Evolutionary conservation across 2,113 vertebrate species (phyloP).

Genomic region (Xyliphius kryptos): DNA sequence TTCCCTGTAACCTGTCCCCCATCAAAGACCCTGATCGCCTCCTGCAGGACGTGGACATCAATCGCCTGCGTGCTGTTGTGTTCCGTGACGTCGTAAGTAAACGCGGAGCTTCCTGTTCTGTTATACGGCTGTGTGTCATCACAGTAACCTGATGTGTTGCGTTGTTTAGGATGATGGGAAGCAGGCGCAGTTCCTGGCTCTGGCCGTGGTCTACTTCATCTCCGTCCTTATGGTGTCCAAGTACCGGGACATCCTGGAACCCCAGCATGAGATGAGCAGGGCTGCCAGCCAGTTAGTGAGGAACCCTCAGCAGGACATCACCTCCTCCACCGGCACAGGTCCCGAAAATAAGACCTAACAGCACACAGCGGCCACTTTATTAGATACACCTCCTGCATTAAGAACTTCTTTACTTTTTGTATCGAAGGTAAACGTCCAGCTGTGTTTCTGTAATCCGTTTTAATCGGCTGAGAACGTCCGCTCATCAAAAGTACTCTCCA

Average conservation of each 20-base stretch:
- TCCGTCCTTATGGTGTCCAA: conserved; percentile 99
- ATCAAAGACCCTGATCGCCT: conserved; percentile 91
- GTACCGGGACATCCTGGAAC: conserved; percentile 95
- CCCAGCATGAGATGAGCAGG: conserved; percentile 86
- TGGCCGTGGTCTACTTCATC: conserved; percentile 98
- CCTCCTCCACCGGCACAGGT: conserved; percentile 98
- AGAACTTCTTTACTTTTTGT: too few relatives aligned
- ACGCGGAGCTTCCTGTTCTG: background rate
- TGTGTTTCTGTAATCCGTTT: too few relatives aligned
- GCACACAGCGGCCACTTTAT: too few relatives aligned
- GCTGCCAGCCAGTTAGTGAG: conserved; percentile 84
- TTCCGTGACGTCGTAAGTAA: conserved; percentile 91
- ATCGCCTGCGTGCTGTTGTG: conserved; percentile 89
- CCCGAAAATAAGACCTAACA: background rate
- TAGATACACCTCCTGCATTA: too few relatives aligned
- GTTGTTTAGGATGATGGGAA: conserved; percentile 89
- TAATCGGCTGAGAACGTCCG: too few relatives aligned
- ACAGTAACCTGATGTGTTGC: background rate
- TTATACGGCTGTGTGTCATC: background rate
- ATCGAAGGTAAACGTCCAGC: too few relatives aligned
- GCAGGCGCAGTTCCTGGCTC: conserved; percentile 94
- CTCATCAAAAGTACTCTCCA: too few relatives aligned
- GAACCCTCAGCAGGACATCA: conserved; percentile 94
- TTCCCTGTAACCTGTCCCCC: conserved; percentile 81
- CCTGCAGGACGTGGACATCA: conserved; percentile 94